phyloP scores from a whole-genome alignment of 2,888 invertebrate species.

The Tupiocoris notatus region DNA sequence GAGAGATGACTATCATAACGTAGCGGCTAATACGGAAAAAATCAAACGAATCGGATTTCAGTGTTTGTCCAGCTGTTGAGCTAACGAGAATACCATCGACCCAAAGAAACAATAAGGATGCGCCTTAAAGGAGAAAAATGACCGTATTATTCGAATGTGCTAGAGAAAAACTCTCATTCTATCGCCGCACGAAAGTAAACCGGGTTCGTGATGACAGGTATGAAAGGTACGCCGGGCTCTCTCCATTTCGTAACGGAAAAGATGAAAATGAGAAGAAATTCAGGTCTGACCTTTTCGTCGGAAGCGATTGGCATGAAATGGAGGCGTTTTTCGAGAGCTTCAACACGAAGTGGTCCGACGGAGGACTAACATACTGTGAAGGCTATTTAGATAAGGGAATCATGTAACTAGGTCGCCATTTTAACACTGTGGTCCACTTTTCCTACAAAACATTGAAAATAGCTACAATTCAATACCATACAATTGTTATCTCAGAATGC shows the following conservation, averaged over 20 bases:
- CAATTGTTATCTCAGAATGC: too few species aligned
- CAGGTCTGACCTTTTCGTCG: neutral
- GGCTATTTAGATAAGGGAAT: too few species aligned
- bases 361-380: too few species aligned
- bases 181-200: neutral
- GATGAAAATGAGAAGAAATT: neutral
- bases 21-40: too few species aligned
- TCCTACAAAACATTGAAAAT: too few species aligned
- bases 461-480: too few species aligned
- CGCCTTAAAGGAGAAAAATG: neutral
- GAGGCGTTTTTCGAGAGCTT: neutral
- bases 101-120: neutral
- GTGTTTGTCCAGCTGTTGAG: neutral
- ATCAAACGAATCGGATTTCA: neutral
- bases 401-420: too few species aligned
- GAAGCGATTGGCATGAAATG: neutral
- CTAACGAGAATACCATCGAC: neutral
- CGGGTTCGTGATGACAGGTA: neutral
- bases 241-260: neutral
- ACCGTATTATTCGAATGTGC: neutral
- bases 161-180: neutral
- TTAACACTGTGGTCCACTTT: too few species aligned
- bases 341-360: neutral
- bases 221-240: too few species aligned
- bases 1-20: neutral